phyloP scores from a whole-genome alignment of 2,113 vertebrate species.

The Naja naja region DNA sequence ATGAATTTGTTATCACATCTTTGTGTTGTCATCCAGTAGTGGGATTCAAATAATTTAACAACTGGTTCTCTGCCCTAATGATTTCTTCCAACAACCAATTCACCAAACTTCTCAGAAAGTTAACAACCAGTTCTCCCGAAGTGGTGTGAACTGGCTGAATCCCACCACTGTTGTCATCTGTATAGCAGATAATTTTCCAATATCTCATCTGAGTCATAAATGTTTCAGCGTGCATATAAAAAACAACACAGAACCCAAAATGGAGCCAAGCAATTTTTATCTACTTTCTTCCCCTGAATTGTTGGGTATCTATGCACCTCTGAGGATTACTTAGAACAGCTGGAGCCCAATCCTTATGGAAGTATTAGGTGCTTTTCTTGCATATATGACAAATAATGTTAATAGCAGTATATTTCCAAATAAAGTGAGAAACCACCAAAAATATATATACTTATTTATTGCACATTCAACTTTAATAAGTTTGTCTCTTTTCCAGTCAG shows the following conservation, averaged over 20 bases:
- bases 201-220: background rate
- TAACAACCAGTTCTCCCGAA: too few relatives aligned
- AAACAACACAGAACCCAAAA: background rate
- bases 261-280: conserved; percentile 28
- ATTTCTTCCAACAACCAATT: too few relatives aligned
- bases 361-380: conserved; percentile 28
- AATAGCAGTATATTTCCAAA: conserved; percentile 25
- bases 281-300: conserved; percentile 32
- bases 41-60: too few relatives aligned
- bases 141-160: too few relatives aligned
- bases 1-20: background rate
- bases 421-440: background rate
- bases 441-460: background rate
- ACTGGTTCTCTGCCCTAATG: too few relatives aligned
- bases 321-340: conserved; percentile 1
- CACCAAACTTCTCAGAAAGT: too few relatives aligned
- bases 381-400: conserved; percentile 42
- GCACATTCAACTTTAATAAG: conserved; percentile 26
- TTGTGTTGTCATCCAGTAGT: background rate
- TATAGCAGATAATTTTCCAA: background rate
- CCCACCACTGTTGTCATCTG: background rate
- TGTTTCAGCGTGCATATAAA: background rate
- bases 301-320: background rate
- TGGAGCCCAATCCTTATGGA: conserved; percentile 28
- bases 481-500: background rate